Conservation (phyloP, 1,140 invertebrate species). For the Thrips palmi region DNA sequence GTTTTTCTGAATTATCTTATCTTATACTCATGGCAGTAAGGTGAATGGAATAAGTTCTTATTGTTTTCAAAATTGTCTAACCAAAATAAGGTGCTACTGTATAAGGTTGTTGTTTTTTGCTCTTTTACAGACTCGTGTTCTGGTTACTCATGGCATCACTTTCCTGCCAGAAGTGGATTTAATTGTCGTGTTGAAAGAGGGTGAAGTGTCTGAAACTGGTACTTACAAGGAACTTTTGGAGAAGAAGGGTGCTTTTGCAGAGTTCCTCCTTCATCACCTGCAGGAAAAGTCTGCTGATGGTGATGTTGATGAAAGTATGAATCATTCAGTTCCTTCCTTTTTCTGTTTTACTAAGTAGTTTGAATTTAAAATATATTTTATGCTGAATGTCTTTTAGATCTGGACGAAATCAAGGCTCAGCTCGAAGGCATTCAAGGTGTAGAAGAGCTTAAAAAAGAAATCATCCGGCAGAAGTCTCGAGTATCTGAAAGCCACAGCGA, state of each 20-base stretch:
- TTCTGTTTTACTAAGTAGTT: neutral
- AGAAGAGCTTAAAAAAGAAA: conserved; percentile 8
- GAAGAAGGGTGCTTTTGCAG: conserved; percentile 63
- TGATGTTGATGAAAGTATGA: conserved; percentile 10
- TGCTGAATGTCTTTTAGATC: conserved; percentile 28
- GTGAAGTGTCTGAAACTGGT: conserved; percentile 64
- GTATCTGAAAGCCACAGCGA: conserved; percentile 41
- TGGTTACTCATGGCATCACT: conserved; percentile 81
- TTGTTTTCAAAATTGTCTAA: neutral
- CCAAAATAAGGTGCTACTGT: neutral
- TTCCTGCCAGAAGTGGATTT: conserved; percentile 75
- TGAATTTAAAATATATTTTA: conserved; percentile 11
- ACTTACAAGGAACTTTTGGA: conserved; percentile 64
- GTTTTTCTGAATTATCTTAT: neutral
- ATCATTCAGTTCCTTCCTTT: conserved; percentile 1
- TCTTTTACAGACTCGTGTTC: conserved; percentile 39
- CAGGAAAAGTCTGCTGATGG: conserved; percentile 40
- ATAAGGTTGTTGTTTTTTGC: neutral
- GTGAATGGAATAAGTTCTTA: neutral
- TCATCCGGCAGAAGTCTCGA: conserved; percentile 16
- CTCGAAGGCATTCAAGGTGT: conserved; percentile 34
- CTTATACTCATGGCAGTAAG: neutral
- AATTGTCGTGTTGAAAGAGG: conserved; percentile 71
- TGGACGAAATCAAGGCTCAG: conserved; percentile 55
- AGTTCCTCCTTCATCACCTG: conserved; percentile 65